Evolutionary conservation across 2,888 invertebrate genomes (phyloP), one percentile per base, ranked within the genome.

Genomic region (Odontocerum albicorne): DNA sequence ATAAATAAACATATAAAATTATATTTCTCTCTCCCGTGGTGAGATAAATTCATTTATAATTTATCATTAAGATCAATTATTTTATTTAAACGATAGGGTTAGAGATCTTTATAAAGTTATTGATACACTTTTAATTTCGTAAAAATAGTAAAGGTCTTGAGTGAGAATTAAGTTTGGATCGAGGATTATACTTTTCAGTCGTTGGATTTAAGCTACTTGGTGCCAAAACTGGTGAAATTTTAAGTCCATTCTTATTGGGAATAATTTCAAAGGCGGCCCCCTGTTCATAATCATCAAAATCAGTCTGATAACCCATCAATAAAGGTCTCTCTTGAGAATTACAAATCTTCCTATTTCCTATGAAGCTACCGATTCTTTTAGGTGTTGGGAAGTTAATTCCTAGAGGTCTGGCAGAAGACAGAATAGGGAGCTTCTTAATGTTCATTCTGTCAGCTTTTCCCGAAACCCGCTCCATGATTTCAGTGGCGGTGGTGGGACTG

Each of bases 161-260:
- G 63, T 73, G 72, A 63, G 74, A 72, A 61, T 70, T 70, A 63
- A 70, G 70, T 63, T 68, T 61, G 67, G 66, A 62, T 70, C 70
- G 55, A 69, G 68, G 27, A 64, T 62, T 33, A 35, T 61, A 56
- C 58, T 65, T 67, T 50, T 66, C 65, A 44, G 65, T 61, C 57
- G 68, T 69, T 62, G 69, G 70, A 58, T 27, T 72, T 69, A 56
- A 69, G 67, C 61, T 73, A 69, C 63, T 72, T 70, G 63, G 72
- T 72, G 43, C 72, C 71, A 63, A 63, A 45, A 74, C 64, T 2
- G 81, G 80, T 46, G 81, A 78, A 55, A 81, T 79, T 65, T 76
- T 78, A 6, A 81, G 67, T 33, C 81, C 81, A 57, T 75, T 79
- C 66, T 77, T 79, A 62, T 76, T 73, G 32, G 80, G 78, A 42